Base-by-base conservation (phyloP, 2,113 vertebrate genomes). In the Crypturellus undulatus region DNA sequence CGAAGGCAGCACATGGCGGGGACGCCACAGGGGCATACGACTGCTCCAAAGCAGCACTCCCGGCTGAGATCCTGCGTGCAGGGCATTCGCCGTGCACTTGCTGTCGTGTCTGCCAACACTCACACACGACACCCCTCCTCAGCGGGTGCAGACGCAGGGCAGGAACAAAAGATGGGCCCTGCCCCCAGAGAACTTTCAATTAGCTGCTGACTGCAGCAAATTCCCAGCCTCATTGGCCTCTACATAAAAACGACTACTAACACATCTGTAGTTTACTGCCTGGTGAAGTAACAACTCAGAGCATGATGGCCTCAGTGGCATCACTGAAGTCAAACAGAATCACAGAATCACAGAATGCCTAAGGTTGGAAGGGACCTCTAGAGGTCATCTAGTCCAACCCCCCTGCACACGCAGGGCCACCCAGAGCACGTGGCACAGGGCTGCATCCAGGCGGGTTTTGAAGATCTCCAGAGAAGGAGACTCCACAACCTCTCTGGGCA, bases 141-240 rank as follows among this genome's bases (percentile, higher is more conserved):
- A 63, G 47, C 8, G 49, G 9, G 0, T 34, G 20, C 13, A 1
- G 2, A 3, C 9, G 20, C 0, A 1, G 3, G 6, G 38, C 21
- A 11, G 54, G 26, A 36, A 24, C 18, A 11, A 10, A 30, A 49
- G 47, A 9, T 1, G 42, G 15, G 49, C 8, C 28, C 32, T 34
- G 54, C 34, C 19, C 42, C 42, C 1, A 0, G 19, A 34, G 30
- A 25, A 21, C 34, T 78, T 45, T 49, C 68, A 11, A 1, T 47
- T 21, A 45, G 36, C 28, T 4, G 25, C 24, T 75, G 32, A 60
- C 69, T 47, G 76, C 67, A 82, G 65, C 15, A 43, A 60, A 19
- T 8, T 58, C 60, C 12, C 25, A 54, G 70, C 42, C 34, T 40
- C 8, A 40, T 2, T 6, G 10, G 45, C 30, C 60, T 78, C 68